These are phyloP conservation scores for Ferrisia virgata DNA, from an alignment of 2,888 invertebrate genomes.

Conservation along the genomic window DNA sequence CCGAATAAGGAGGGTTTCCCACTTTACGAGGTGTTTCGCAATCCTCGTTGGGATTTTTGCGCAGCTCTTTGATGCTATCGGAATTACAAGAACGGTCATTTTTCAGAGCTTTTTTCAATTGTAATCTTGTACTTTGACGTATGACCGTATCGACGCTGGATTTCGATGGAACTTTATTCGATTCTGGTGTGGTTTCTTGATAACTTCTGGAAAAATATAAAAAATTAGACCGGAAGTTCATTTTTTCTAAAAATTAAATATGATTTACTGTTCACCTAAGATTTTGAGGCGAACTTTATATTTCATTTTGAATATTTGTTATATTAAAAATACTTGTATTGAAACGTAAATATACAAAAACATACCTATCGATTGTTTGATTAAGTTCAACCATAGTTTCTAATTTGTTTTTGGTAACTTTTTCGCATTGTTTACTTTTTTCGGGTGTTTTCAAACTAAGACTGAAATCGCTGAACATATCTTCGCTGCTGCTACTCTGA, in stretches of 20 bases:
- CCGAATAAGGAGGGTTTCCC: neutral
- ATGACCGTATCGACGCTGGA: neutral
- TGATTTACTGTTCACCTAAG: too few species aligned
- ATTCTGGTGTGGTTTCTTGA: neutral
- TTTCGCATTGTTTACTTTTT: neutral
- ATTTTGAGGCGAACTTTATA: neutral
- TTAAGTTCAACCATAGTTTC: neutral
- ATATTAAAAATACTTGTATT: too few species aligned
- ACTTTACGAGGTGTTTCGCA: neutral
- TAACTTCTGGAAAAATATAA: neutral
- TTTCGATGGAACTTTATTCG: neutral
- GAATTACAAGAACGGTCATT: neutral
- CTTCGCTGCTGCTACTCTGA: neutral
- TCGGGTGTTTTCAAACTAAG: neutral
- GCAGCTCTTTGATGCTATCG: neutral
- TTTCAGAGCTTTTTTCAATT: neutral
- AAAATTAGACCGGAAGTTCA: too few species aligned
- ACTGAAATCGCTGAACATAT: slow-evolving; percentile 2
- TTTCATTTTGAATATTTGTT: too few species aligned
- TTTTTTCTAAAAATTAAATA: neutral
- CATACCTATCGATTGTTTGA: neutral
- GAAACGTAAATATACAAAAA: too few species aligned
- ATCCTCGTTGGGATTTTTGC: neutral
- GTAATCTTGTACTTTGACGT: neutral
- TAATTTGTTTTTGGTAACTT: neutral